Evolutionary conservation across 2,113 vertebrate genomes (phyloP).

Genomic region (Oreocharis arfaki): DNA sequence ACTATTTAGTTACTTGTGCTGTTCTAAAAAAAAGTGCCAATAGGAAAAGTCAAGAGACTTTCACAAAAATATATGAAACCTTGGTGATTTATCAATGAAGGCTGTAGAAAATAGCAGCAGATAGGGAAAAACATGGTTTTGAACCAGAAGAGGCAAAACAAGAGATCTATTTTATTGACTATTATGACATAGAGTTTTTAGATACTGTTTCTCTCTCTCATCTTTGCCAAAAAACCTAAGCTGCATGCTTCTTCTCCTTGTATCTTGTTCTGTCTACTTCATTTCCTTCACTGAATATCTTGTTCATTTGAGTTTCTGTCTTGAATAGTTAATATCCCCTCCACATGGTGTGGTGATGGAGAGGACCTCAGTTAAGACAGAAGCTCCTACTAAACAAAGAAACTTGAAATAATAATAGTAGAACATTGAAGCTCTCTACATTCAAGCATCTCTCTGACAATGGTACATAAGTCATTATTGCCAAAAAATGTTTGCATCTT

Average conservation of each 20-base stretch:
- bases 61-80: neutral
- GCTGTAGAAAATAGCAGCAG: neutral
- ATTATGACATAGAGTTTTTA: neutral
- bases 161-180: neutral
- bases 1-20: neutral
- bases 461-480: neutral
- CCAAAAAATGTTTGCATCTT: neutral
- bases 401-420: neutral
- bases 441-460: neutral
- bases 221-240: neutral
- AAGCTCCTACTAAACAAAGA: neutral
- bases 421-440: neutral
- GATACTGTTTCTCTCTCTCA: neutral
- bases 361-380: neutral
- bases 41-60: neutral
- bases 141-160: neutral
- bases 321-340: neutral
- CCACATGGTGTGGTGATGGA: rapidly evolving
- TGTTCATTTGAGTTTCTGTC: neutral
- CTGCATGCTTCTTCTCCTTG: neutral
- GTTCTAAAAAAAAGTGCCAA: neutral
- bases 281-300: neutral
- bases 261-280: neutral
- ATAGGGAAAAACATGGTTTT: neutral
- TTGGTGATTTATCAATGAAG: neutral